Base-by-base conservation (phyloP, 2,797 vertebrate species). In the Xyrichtys novacula region DNA sequence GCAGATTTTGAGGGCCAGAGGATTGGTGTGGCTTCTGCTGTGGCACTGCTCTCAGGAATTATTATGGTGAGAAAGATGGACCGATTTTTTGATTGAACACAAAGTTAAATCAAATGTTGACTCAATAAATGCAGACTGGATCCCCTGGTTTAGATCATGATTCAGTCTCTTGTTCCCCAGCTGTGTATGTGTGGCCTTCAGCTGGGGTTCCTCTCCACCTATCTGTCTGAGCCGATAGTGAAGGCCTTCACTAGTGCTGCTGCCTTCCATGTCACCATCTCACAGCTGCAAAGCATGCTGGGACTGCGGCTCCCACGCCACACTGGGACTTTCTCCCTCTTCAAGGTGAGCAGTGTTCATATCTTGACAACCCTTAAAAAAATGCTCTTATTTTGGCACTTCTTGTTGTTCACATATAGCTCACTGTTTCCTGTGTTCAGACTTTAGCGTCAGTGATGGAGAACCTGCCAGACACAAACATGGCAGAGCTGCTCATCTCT, bases 191-290 rank as follows among this genome's bases (percentile, higher is more conserved):
- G 96, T 78, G 89, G 83, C 8, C 94, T 97, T 67, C 96, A 95
- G 91, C 92, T 98, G 65, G 96, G 96, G 43, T 95, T 96, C 89
- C 95, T 98, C 74, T 95, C 96, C 87, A 97, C 96, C 19, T 97
- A 97, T 80, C 72, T 98, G 86, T 97, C 96, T 0, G 96, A 98
- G 76, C 96, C 96, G 4, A 96, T 97, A 52, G 94, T 98, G 47
- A 97, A 97, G 82, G 96, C 96, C 28, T 96, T 98, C 88, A 97
- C 96, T 76, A 96, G 95, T 12, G 96, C 95, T 2, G 96, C 96
- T 3, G 96, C 96, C 39, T 94, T 97, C 83, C 96, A 97, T 12
- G 96, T 98, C 61, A 94, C 96, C 5, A 76, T 96, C 76, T 97
- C 96, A 2, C 96, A 98, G 86, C 89, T 98, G 74, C 96, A 96